Evolutionary conservation across 2,888 invertebrate genomes (phyloP), one percentile per base, ranked within the genome.

Genomic region (Pristionchus mayeri): DNA sequence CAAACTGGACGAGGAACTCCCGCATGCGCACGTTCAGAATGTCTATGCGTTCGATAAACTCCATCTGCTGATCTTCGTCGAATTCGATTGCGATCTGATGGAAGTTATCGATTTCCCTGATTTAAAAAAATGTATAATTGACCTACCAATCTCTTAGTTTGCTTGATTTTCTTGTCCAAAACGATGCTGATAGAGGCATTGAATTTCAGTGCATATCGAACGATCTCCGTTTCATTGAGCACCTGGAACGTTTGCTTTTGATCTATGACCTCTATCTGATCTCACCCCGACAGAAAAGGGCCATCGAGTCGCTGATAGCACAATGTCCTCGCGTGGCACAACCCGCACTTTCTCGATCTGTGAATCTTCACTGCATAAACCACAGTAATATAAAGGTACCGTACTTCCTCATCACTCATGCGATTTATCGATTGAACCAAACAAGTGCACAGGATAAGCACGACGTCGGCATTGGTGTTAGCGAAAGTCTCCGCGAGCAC

Each of bases 401-500:
- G 18, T 37, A 84, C 84, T 75, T 84, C 71, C 40, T 84, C 84
- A 84, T 84, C 84, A 24, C 71, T 84, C 54, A 84, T 71, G 18
- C 84, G 21, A 40, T 84, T 84, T 11, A 84, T 71, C 7, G 52
- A 44, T 63, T 84, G 84, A 0, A 84, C 84, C 18, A 84, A 11
- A 40, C 71, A 75, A 0, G 84, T 84, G 37, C 84, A 84, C 16
- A 84, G 84, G 4, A 75, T 75, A 30, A 84, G 21, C 21, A 57
- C 84, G 50, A 84, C 37, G 37, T 84, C 84, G 9, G 84, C 54
- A 24, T 75, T 84, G 0, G 54, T 34, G 37, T 37, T 9, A 7
- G 84, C 71, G 84, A 84, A 84, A n/a, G 84, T 84, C 40, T 84
- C 84, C 2, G 84, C 84, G 3, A 84, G 75, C 1, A 84, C 84